Evolutionary conservation across 2,888 invertebrate genomes (phyloP).

Genomic region (Napeogenes sylphis): DNA sequence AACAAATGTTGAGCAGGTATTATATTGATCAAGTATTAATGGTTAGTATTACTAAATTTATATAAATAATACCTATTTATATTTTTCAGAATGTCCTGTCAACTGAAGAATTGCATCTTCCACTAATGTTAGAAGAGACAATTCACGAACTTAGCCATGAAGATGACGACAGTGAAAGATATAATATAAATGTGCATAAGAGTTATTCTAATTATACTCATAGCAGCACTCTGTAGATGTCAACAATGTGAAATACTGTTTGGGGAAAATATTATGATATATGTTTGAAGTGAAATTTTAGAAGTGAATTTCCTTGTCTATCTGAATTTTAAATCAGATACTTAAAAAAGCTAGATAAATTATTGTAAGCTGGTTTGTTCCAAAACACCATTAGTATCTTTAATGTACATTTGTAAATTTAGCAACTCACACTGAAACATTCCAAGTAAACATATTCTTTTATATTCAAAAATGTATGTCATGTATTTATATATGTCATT

Average conservation of each 20-base stretch:
- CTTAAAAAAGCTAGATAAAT: no score
- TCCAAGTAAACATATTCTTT: no score
- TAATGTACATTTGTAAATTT: no score
- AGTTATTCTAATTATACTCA: conserved; percentile 56
- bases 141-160: conserved; percentile 68
- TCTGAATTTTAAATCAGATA: no score
- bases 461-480: neutral
- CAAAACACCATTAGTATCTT: no score
- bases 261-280: no score
- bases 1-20: conserved; percentile 56
- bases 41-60: conserved; percentile 46
- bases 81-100: conserved; percentile 52
- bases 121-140: conserved; percentile 58
- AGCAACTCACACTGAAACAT: no score
- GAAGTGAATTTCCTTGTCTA: no score
- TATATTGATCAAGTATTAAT: conserved; percentile 10
- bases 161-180: conserved; percentile 54
- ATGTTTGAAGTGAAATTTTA: no score
- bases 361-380: no score
- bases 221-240: conserved; percentile 55
- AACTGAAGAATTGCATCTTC: conserved; percentile 55
- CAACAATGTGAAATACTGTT: no score
- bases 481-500: neutral
- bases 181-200: conserved; percentile 47
- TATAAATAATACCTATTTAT: conserved; percentile 25